Evolutionary conservation across 2,113 vertebrate species (phyloP).

Genomic region (Gavia stellata): DNA sequence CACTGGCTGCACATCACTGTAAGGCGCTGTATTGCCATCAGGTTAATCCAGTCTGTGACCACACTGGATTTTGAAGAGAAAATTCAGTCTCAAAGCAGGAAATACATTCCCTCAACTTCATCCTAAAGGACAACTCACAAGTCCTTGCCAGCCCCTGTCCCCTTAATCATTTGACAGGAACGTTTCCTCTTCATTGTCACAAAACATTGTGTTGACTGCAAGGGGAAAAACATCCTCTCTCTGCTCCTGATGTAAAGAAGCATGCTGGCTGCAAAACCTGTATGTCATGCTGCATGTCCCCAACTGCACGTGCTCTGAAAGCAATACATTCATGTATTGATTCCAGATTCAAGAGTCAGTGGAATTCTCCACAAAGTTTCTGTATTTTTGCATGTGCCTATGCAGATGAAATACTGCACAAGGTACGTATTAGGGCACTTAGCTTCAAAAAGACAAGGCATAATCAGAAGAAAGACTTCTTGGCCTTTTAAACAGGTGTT

Average conservation of each 20-base stretch:
- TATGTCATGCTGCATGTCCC: background rate
- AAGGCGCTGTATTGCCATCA: background rate
- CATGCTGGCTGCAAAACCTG: background rate
- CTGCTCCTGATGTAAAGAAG: background rate
- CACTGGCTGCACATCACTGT: background rate
- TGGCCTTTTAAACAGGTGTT: background rate
- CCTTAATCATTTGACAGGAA: background rate
- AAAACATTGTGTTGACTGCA: background rate
- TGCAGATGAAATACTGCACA: background rate
- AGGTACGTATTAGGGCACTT: background rate
- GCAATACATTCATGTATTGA: background rate
- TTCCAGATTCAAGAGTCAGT: background rate
- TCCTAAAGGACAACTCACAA: background rate
- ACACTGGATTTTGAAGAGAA: background rate
- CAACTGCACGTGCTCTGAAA: background rate
- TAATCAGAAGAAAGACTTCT: background rate
- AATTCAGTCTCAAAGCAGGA: background rate
- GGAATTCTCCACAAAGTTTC: background rate
- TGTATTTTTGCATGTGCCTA: background rate
- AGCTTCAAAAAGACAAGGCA: background rate
- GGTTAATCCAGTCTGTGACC: background rate
- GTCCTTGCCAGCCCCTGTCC: background rate
- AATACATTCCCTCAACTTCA: background rate
- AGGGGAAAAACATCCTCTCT: background rate
- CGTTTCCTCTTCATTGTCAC: background rate